Evolutionary conservation across 1,140 invertebrate species (phyloP), one percentile per base, ranked within the genome.

Genomic region (Doryteuthis pealeii): DNA sequence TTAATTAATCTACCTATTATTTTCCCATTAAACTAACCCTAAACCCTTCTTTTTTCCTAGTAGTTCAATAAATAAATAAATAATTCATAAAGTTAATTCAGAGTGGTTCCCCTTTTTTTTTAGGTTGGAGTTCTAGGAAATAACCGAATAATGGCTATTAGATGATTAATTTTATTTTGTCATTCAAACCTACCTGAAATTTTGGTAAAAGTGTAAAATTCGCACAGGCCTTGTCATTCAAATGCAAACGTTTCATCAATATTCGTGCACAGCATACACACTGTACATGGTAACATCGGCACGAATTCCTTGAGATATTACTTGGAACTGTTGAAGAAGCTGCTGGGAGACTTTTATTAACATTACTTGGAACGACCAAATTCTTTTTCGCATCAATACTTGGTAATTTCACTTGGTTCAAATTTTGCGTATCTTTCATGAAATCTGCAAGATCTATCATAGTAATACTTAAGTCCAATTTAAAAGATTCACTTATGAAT

Each of bases 201-300:
- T 84, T 84, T 68, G 84, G 82, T 28, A 81, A 73, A 74, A 83
- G 84, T 22, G 81, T 84, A 74, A 86, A 80, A 74, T 82, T 83
- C 26, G 82, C 72, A 77, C 84, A 86, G 18, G 80, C 79, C 28
- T 82, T 84, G 26, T 70, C 77, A 40, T 81, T 82, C 0, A 86
- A 75, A 54, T 82, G 83, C 49, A 86, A 81, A 73, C 75, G 79
- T 31, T 79, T 79, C 54, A 80, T 80, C 15, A 69, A 73, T 1
- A 86, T 70, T 31, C 75, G 74, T 18, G 81, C 80, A 81, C 84
- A 86, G 70, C 84, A 86, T 54, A 80, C 73, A 72, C 84, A 86
- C 18, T 83, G 77, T 22, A 76, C 78, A 33, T 84, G 82, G 35
- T 70, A 78, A 72, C 84, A 86, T 58, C 83, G 80, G 80, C 84